phyloP scores from a whole-genome alignment of 1,140 invertebrate species.

The Nymphalis io region DNA sequence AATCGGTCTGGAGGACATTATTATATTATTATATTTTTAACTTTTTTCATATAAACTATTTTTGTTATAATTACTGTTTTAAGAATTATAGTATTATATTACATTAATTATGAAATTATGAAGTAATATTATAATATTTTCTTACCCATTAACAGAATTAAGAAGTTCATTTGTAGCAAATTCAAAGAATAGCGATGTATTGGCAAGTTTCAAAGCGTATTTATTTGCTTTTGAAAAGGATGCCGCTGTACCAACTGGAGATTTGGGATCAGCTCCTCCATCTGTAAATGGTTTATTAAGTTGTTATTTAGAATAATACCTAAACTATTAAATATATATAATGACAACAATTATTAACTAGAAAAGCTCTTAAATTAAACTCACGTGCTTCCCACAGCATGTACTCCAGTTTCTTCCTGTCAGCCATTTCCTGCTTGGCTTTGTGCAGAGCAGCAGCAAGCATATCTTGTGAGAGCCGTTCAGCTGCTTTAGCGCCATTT shows the following conservation, averaged over 20 bases:
- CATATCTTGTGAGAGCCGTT: conserved; percentile 80
- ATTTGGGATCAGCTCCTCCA: conserved; percentile 90
- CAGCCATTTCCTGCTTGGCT: conserved; percentile 87
- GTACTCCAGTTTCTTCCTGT: conserved; percentile 88
- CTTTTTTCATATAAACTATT: too few species aligned
- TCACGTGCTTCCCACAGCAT: conserved; percentile 86
- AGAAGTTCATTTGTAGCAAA: conserved; percentile 92
- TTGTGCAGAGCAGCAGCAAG: conserved; percentile 85
- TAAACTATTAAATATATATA: too few species aligned
- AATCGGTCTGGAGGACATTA: too few species aligned
- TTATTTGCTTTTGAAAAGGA: conserved; percentile 94
- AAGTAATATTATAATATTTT: neutral
- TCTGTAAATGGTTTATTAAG: conserved; percentile 69
- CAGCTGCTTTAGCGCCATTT: conserved; percentile 65
- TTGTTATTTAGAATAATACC: too few species aligned
- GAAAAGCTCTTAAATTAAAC: conserved; percentile 15
- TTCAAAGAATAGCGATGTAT: conserved; percentile 93
- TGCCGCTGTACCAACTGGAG: conserved; percentile 91
- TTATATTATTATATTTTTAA: too few species aligned
- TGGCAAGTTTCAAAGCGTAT: conserved; percentile 90
- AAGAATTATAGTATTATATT: too few species aligned
- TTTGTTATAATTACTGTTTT: too few species aligned
- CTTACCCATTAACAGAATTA: conserved; percentile 84
- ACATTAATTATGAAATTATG: neutral
- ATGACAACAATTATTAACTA: too few species aligned